phyloP scores from a whole-genome alignment of 2,113 vertebrate genomes.

The Telmatochromis bifrenatus region DNA sequence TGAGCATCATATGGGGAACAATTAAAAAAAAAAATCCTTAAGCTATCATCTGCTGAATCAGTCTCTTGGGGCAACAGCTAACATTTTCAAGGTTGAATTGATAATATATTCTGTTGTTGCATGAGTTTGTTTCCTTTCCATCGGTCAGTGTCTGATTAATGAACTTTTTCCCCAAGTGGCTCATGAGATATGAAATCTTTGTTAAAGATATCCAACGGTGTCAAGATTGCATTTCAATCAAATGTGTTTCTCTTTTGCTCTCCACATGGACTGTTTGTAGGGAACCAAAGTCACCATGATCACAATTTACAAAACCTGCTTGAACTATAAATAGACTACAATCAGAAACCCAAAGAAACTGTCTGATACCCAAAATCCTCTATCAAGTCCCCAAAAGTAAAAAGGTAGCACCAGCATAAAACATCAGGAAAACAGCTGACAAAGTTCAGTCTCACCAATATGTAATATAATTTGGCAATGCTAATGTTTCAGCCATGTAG shows the following conservation, averaged over 20 bases:
- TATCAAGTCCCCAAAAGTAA: background rate
- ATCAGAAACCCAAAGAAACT: background rate
- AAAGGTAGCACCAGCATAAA: background rate
- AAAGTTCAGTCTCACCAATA: background rate
- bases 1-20: background rate
- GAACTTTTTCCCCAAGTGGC: background rate
- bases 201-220: background rate
- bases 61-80: background rate
- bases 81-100: background rate
- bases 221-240: background rate
- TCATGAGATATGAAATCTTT: background rate
- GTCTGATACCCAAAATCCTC: background rate
- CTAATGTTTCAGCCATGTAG: background rate
- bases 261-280: background rate
- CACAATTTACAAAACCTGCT: background rate
- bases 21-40: rapidly evolving
- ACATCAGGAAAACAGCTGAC: background rate
- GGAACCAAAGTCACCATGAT: background rate
- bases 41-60: background rate
- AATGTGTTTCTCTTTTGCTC: background rate
- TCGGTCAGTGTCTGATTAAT: background rate
- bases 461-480: background rate
- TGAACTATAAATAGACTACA: background rate
- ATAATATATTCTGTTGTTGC: background rate
- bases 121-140: background rate